Evolutionary conservation across 2,797 vertebrate species (phyloP), one percentile per base, ranked within the genome.

Genomic region (Acipenser transmontanus): DNA sequence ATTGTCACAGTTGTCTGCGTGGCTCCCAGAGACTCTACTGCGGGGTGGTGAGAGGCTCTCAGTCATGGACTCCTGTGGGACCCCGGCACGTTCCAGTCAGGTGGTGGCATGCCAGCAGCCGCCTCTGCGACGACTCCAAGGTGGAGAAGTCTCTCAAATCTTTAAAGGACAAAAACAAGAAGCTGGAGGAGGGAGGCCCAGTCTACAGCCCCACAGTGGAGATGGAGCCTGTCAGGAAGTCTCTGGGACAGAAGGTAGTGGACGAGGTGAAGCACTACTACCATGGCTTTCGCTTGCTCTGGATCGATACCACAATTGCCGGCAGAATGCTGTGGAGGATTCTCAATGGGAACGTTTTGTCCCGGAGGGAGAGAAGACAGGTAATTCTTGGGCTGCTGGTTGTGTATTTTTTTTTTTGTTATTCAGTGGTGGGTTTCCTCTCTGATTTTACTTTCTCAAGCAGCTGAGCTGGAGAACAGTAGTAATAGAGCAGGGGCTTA

Each of bases 251-350:
- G 80, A 49, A 84, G 7, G 76, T 96, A 1, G 49, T 93, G 47
- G 95, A 96, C 0, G 97, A 99, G 73, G 74, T 99, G 71, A 95
- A 90, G 69, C 97, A 99, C 82, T 99, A 99, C 73, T 99, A 99
- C 82, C 97, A 99, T 1, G 97, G 97, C 49, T 99, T 99, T 84
- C 88, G 89, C 3, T 84, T 99, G 67, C 86, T 99, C 68, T 98
- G 95, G 95, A 94, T 97, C 0, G 97, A 99, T 77, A 95, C 97
- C 60, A 95, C 91, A 72, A 99, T 99, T 7, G 88, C 95, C 0
- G 96, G 92, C 0, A 88, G 97, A 13, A 97, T 92, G 94, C 87
- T 98, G 65, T 95, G 97, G 97, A 86, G 79, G 59, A 84, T 99
- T 65, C 89, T 99, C 50, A 91, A 99, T 0, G 97, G 97, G 54